These are phyloP conservation scores for Jordanella pulchra DNA, from an alignment of 2,797 vertebrate genomes.

Conservation along the genomic window DNA sequence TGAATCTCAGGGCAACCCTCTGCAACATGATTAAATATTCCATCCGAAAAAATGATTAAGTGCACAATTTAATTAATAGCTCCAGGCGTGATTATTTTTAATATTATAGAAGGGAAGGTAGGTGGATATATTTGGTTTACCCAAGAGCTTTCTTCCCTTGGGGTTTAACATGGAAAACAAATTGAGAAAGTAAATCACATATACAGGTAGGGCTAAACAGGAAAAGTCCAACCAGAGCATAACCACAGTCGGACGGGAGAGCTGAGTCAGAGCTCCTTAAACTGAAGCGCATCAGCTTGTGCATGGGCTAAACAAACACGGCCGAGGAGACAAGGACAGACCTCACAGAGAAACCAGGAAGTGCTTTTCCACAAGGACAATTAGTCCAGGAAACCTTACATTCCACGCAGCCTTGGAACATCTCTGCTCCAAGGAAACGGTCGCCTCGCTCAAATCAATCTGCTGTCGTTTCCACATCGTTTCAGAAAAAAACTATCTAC, in stretches of 20 bases:
- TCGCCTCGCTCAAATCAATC: constrained; percentile 65
- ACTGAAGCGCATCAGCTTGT: constrained; percentile 20
- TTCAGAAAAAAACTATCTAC: constrained; percentile 7
- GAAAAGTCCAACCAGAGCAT: not conserved
- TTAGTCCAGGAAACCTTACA: constrained; percentile 76
- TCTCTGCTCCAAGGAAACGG: constrained; percentile 67
- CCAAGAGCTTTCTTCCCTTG: constrained; percentile 51
- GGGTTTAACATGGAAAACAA: constrained; percentile 39
- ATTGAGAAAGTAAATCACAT: constrained; percentile 21
- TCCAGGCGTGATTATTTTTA: constrained; percentile 65
- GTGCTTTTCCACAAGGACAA: constrained; percentile 77
- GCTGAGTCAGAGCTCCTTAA: constrained; percentile 33
- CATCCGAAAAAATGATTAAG: constrained; percentile 70
- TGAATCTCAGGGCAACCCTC: constrained; percentile 50
- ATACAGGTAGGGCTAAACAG: constrained; percentile 40
- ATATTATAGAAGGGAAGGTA: constrained; percentile 48
- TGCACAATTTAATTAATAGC: constrained; percentile 68
- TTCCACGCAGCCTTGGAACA: constrained; percentile 61
- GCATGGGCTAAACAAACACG: constrained; percentile 40
- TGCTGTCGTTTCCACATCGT: constrained; percentile 35
- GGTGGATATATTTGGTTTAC: constrained; percentile 65
- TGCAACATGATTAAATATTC: constrained; percentile 64
- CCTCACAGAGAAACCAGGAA: constrained; percentile 77
- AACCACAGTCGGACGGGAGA: constrained; percentile 7
- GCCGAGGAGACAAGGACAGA: constrained; percentile 60